Percentiles rank a stretch among this genome's conserved stretches.
Conservation (phyloP, 2,888 invertebrate genomes). For the Perizoma flavofasciatum region DNA sequence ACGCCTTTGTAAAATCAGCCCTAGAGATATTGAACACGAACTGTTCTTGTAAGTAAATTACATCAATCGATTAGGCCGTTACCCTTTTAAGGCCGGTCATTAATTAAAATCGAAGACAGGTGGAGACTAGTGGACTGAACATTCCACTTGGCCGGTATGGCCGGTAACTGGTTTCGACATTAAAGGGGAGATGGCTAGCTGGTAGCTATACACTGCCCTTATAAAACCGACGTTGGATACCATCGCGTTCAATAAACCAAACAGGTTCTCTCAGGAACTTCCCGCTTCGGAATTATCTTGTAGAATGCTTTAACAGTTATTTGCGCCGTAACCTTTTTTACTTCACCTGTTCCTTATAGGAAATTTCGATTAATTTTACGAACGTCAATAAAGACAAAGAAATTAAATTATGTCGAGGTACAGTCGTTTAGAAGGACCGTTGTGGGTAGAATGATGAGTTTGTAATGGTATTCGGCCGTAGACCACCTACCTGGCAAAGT, state of each 20-base stretch:
- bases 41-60: slow-evolving; percentile 49
- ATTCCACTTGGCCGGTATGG: slow-evolving; percentile 45
- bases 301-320: slow-evolving; percentile 76
- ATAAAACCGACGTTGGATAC: slow-evolving; percentile 69
- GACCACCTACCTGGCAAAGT: slow-evolving; percentile 8
- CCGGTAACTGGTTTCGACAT: slow-evolving; percentile 55
- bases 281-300: slow-evolving; percentile 72
- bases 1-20: slow-evolving; percentile 46
- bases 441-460: slow-evolving; percentile 14
- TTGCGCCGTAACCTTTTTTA: slow-evolving; percentile 35
- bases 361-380: slow-evolving; percentile 21
- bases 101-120: slow-evolving; percentile 62
- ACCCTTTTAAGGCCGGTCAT: slow-evolving; percentile 54
- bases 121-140: slow-evolving; percentile 48
- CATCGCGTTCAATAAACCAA: slow-evolving; percentile 72
- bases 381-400: slow-evolving; percentile 6
- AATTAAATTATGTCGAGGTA: slow-evolving; percentile 9
- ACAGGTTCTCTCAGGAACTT: slow-evolving; percentile 68
- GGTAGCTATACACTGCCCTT: slow-evolving; percentile 51
- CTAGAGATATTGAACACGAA: slow-evolving; percentile 46
- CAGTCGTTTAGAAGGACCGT: neutral
- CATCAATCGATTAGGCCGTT: slow-evolving; percentile 54
- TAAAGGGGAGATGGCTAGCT: slow-evolving; percentile 15
- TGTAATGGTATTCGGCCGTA: slow-evolving; percentile 9
- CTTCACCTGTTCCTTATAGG: slow-evolving; percentile 30